phyloP scores from a whole-genome alignment of 2,888 invertebrate species.

The Thereva unica region DNA sequence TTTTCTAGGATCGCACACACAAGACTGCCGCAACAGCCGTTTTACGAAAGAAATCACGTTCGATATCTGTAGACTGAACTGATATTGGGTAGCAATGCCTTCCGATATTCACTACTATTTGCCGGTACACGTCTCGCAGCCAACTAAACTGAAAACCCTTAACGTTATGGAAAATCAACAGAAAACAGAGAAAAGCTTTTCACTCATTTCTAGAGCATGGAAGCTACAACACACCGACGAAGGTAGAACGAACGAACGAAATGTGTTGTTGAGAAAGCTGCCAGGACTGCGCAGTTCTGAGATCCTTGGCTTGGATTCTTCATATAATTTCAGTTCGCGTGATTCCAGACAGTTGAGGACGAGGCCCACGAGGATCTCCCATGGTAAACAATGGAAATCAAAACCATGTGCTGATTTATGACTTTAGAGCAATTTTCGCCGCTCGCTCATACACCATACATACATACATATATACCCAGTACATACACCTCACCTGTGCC shows the following conservation, averaged over 20 bases:
- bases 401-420: slow-evolving; percentile 40
- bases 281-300: slow-evolving; percentile 10
- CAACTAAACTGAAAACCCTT: slow-evolving; percentile 26
- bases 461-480: too few relatives aligned
- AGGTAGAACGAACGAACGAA: too few relatives aligned
- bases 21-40: too few relatives aligned
- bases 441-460: too few relatives aligned
- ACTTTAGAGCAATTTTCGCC: slow-evolving; percentile 25
- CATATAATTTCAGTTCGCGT: slow-evolving; percentile 21
- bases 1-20: too few relatives aligned
- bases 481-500: too few relatives aligned
- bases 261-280: too few relatives aligned
- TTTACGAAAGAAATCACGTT: too few relatives aligned
- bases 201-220: too few relatives aligned
- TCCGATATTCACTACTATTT: not conserved
- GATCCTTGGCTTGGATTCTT: slow-evolving; percentile 1
- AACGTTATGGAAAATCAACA: slow-evolving; percentile 25
- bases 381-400: slow-evolving; percentile 32
- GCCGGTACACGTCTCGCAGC: slow-evolving; percentile 33
- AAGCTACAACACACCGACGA: too few relatives aligned
- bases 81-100: not conserved
- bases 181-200: slow-evolving; percentile 12
- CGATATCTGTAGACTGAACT: not conserved
- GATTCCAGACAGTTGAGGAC: slow-evolving; percentile 30
- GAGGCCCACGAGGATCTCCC: slow-evolving; percentile 18